Base-by-base conservation (phyloP, 1,140 invertebrate species). In the Bursaphelenchus mucronatus region DNA sequence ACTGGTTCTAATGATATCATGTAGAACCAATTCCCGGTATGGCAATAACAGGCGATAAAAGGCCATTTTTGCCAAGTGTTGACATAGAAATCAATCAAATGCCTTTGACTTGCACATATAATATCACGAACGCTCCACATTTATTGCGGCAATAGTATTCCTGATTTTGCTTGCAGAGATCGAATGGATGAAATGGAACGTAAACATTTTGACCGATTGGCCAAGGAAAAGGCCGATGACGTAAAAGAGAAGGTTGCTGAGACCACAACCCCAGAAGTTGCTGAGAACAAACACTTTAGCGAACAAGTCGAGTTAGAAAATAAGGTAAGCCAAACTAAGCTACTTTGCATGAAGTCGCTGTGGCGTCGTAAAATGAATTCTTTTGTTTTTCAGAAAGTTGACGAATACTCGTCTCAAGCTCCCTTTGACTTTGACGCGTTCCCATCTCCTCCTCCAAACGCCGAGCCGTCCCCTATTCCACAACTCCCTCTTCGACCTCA, bases 351-450 rank as follows among this genome's bases (percentile, higher is more conserved):
- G 6, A n/a, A 55, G 6, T 55, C 39, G 1, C 6, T 55, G 30
- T 59, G 11, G 15, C 57, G 45, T 3, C 57, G 45, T 3, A 59
- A 59, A 3, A 43, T 59, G 5, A 3, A 7, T n/a, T 30, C 30
- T 3, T 30, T 30, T 30, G 19, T 6, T 43, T n/a, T 59, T 59
- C 45, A 59, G 57, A 59, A 59, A 3, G 13, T 59, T 13, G 57
- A 59, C 7, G 57, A 59, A 44, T 46, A 1, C 30, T n/a, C 40
- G 4, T n/a, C 41, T 50, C 13, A 1, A 4, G 57, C 57, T 6
- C 39, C 57, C 0, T 59, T 59, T 9, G 57, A 59, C 57, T 59
- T 59, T 39, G 13, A 30, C 57, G 57, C 57, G 1, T 59, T 59
- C 41, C 57, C 57, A 50, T 55, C 54, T 39, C 57, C 13, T 3